Conservation (phyloP, 2,888 invertebrate species). For the Latrodectus elegans region DNA sequence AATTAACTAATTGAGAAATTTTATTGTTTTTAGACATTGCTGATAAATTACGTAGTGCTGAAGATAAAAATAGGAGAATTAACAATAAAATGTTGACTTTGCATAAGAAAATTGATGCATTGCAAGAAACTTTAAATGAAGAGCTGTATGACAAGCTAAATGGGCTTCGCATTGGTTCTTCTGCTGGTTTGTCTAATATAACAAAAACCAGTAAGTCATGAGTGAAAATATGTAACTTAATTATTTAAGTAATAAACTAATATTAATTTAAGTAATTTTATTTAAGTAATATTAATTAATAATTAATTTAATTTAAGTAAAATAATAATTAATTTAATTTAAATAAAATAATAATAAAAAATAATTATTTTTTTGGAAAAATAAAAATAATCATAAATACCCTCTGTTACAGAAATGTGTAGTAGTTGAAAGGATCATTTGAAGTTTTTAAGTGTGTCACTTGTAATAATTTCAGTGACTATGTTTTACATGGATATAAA, state of each 20-base stretch:
- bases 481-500: no score
- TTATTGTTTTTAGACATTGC: constrained; percentile 50
- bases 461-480: no score
- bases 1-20: no score
- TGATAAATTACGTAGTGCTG: constrained; percentile 52
- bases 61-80: constrained; percentile 41
- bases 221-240: not conserved
- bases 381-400: no score
- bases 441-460: no score
- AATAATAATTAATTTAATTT: not conserved
- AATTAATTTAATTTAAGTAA: not conserved
- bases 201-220: constrained; percentile 64
- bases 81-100: constrained; percentile 41
- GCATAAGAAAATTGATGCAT: constrained; percentile 68
- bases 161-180: constrained; percentile 68
- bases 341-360: no score
- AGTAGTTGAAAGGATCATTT: no score
- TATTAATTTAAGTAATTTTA: not conserved
- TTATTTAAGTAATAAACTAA: not conserved
- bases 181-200: constrained; percentile 70
- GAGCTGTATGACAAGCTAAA: constrained; percentile 68
- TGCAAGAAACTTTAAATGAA: constrained; percentile 47
- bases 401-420: no score
- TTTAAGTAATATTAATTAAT: not conserved
- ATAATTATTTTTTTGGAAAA: no score